Evolutionary conservation across 2,888 invertebrate genomes (phyloP).

Genomic region (Heterodera filipjevi): DNA sequence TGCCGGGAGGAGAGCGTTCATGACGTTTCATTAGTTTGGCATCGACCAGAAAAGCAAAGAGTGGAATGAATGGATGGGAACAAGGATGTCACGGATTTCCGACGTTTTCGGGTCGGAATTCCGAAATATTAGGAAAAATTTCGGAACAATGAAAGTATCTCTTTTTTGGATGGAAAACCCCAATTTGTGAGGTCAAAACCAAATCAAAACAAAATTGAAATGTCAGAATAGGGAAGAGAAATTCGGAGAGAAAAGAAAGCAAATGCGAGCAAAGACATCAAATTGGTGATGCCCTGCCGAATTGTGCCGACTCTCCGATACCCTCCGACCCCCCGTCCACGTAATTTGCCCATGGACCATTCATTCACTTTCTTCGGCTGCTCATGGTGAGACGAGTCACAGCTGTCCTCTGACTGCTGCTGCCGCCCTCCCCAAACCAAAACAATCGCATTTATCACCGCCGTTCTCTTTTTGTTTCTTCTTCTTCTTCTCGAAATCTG

Average conservation of each 20-base stretch:
- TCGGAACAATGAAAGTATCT: background rate
- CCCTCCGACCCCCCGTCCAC: constrained; percentile 10
- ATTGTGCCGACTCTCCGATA: background rate
- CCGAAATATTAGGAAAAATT: background rate
- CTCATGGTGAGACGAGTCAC: background rate
- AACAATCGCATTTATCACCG: background rate
- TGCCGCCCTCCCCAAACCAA: background rate
- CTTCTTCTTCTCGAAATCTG: constrained; percentile 5
- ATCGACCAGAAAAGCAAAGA: background rate
- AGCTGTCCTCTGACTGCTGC: constrained; percentile 10
- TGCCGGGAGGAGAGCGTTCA: background rate
- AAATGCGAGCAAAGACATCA: too few relatives aligned
- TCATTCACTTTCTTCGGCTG: too few relatives aligned
- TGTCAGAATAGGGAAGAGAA: too few relatives aligned
- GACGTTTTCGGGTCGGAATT: too few relatives aligned
- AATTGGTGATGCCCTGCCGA: too few relatives aligned
- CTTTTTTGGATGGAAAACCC: too few relatives aligned
- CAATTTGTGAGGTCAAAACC: too few relatives aligned
- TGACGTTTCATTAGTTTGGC: constrained; percentile 1
- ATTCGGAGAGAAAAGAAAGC: too few relatives aligned
- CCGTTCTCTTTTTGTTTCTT: background rate
- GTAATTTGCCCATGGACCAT: background rate
- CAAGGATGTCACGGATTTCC: too few relatives aligned
- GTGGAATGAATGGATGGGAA: background rate
- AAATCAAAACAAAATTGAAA: too few relatives aligned